phyloP scores from a whole-genome alignment of 2,113 vertebrate species.

The Meriones unguiculatus region DNA sequence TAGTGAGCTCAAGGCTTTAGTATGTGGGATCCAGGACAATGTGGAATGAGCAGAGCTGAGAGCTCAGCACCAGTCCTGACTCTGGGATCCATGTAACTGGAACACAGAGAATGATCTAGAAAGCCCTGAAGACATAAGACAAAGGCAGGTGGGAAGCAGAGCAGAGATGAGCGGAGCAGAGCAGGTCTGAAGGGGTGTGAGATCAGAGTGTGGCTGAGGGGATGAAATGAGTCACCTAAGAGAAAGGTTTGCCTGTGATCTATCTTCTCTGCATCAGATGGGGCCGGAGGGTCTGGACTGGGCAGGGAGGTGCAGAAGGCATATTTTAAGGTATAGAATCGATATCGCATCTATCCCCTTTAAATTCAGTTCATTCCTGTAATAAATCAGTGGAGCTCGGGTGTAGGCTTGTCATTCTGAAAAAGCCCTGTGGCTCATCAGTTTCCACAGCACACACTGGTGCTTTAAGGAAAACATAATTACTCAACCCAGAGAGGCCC shows the following conservation, averaged over 20 bases:
- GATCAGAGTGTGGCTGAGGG: slow-evolving; percentile 49
- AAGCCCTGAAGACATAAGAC: not conserved
- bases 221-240: slow-evolving; percentile 53
- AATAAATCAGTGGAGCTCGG: slow-evolving; percentile 72
- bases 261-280: slow-evolving; percentile 31
- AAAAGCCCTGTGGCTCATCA: slow-evolving; percentile 69
- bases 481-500: slow-evolving; percentile 49
- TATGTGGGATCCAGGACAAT: not conserved
- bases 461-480: slow-evolving; percentile 59
- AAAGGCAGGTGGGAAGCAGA: slow-evolving; percentile 29
- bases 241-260: slow-evolving; percentile 55
- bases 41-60: not conserved
- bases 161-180: not conserved
- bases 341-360: slow-evolving; percentile 73
- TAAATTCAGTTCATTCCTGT: slow-evolving; percentile 69
- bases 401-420: slow-evolving; percentile 54
- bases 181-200: slow-evolving; percentile 29
- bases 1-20: not conserved
- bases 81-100: not conserved
- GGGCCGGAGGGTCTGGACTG: not conserved
- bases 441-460: slow-evolving; percentile 70
- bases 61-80: not conserved
- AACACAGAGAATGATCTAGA: not conserved
- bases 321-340: slow-evolving; percentile 75
- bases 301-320: not conserved